Percentiles rank a stretch among this genome's conserved stretches.
These are phyloP conservation scores for Limnephilus marmoratus DNA, from an alignment of 2,888 invertebrate species.

Conservation along the genomic window DNA sequence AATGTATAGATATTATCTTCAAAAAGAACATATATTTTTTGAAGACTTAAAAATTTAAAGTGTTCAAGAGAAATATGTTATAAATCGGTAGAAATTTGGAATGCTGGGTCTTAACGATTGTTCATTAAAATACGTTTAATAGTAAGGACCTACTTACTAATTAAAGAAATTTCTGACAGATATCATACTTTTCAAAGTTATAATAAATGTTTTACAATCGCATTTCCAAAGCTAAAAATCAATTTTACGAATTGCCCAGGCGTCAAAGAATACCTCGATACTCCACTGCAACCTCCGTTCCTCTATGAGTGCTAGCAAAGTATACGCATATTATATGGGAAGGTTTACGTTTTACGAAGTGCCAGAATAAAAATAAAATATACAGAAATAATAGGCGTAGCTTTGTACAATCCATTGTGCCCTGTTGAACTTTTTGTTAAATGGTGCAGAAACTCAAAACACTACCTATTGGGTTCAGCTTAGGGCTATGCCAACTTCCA, in stretches of 20 bases:
- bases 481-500: neutral
- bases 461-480: slow-evolving; percentile 6
- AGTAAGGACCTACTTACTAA: no score
- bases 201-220: no score
- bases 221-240: no score
- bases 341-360: neutral
- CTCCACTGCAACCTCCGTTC: neutral
- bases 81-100: no score
- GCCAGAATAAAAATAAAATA: neutral
- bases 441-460: slow-evolving; percentile 34
- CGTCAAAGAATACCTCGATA: neutral
- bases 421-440: slow-evolving; percentile 38
- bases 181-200: no score
- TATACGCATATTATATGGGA: neutral
- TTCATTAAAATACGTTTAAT: no score
- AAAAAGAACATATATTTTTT: no score
- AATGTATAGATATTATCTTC: no score
- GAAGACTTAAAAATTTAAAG: no score
- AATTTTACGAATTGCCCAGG: neutral
- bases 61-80: no score
- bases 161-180: no score
- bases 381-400: neutral
- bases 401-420: slow-evolving; percentile 8
- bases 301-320: neutral
- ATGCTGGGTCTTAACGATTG: no score